A percentile compares a stretch with the other conserved stretches of the same genome.
Evolutionary conservation across 2,888 invertebrate species (phyloP).

Genomic region (Blomia tropicalis): DNA sequence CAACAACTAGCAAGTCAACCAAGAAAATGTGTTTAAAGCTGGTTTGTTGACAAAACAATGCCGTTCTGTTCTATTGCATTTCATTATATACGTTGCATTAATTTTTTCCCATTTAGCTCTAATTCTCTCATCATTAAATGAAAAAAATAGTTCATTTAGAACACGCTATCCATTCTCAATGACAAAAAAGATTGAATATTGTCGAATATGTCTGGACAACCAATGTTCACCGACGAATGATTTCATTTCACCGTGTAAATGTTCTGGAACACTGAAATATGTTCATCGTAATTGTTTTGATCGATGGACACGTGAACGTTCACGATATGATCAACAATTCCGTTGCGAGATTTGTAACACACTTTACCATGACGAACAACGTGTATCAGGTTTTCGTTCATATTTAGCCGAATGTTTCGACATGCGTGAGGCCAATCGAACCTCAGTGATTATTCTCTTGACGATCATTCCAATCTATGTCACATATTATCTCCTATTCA

Average conservation of each 20-base stretch:
- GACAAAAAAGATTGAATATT: too few species aligned
- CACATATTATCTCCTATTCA: background rate
- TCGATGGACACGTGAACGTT: constrained; percentile 5
- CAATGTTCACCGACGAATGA: background rate
- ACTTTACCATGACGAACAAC: background rate
- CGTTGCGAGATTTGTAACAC: constrained; percentile 20
- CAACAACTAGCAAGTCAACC: too few species aligned
- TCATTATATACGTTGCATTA: too few species aligned
- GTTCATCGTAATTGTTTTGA: constrained; percentile 15
- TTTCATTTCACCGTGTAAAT: constrained; percentile 16
- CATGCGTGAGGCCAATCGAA: constrained; percentile 4
- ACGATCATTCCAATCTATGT: background rate
- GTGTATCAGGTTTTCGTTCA: background rate
- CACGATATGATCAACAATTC: background rate
- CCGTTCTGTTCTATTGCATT: too few species aligned
- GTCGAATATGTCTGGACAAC: constrained; percentile 22
- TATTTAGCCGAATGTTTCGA: background rate
- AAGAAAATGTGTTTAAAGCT: too few species aligned
- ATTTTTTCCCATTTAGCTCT: too few species aligned
- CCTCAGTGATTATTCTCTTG: background rate
- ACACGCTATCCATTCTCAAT: too few species aligned
- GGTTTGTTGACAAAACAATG: too few species aligned
- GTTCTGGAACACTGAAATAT: constrained; percentile 14
- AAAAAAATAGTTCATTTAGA: too few species aligned
- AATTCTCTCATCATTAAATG: too few species aligned